These are phyloP conservation scores for Phortica magna DNA, from an alignment of 2,888 invertebrate species.

Conservation along the genomic window DNA sequence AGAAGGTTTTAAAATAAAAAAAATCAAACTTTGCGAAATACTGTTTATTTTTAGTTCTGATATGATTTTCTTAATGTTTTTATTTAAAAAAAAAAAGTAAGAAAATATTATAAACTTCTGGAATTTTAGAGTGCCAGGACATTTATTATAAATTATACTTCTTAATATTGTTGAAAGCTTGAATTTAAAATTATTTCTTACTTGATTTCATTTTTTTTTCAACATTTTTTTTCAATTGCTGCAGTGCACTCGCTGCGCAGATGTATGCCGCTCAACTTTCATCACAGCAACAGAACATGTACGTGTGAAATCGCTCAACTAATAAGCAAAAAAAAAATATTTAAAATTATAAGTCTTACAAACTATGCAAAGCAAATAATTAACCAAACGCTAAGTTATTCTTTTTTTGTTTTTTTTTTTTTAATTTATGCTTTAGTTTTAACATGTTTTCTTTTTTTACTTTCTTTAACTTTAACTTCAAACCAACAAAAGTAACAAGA, in stretches of 20 bases:
- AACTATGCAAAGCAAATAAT: constrained; percentile 14
- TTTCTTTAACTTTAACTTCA: constrained; percentile 47
- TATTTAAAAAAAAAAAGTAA: constrained; percentile 10
- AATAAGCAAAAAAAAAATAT: neutral
- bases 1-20: too few species aligned
- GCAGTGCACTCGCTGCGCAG: constrained; percentile 97
- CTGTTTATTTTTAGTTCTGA: neutral
- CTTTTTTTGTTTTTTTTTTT: constrained; percentile 44
- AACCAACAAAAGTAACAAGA: constrained; percentile 48
- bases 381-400: constrained; percentile 35
- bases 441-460: constrained; percentile 41
- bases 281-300: constrained; percentile 96
- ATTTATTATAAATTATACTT: constrained; percentile 54
- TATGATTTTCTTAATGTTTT: neutral
- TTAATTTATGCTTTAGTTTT: constrained; percentile 39
- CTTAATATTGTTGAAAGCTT: constrained; percentile 35
- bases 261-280: constrained; percentile 95
- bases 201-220: constrained; percentile 45
- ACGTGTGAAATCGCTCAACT: constrained; percentile 79
- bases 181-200: constrained; percentile 48
- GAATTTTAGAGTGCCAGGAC: constrained; percentile 76
- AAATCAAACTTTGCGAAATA: neutral
- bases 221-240: constrained; percentile 38
- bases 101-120: constrained; percentile 48
- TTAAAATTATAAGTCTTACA: neutral